phyloP scores from a whole-genome alignment of 2,113 vertebrate genomes.

The Struthio camelus region DNA sequence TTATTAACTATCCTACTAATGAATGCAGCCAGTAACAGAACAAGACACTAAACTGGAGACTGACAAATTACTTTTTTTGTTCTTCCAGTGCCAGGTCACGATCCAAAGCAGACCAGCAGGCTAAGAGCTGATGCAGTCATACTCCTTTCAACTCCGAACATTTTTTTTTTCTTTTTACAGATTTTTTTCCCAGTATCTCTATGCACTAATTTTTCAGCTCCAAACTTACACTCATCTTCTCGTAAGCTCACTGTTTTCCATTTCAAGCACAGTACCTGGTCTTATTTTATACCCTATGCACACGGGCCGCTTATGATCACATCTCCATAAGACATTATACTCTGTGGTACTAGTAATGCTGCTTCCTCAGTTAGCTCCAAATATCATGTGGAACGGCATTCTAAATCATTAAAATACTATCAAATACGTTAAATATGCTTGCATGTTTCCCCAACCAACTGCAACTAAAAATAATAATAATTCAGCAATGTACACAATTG shows the following conservation, averaged over 20 bases:
- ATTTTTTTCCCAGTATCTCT: not conserved
- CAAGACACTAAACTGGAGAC: not conserved
- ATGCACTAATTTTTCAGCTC: not conserved
- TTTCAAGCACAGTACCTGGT: not conserved
- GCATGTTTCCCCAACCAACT: not conserved
- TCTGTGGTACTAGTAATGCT: not conserved
- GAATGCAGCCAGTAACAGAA: not conserved
- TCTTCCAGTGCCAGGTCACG: not conserved
- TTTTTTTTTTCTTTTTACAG: not conserved
- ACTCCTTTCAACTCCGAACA: not conserved
- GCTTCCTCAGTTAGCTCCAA: not conserved
- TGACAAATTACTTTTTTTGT: not conserved
- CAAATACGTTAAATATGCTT: not conserved
- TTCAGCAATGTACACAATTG: not conserved
- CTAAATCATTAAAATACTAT: not conserved
- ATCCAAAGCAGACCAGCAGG: not conserved
- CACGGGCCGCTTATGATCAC: not conserved
- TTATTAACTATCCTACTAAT: not conserved
- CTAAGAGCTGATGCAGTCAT: not conserved
- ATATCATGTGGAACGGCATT: not conserved
- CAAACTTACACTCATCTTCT: not conserved
- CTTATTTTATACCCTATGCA: not conserved
- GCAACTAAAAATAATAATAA: not conserved
- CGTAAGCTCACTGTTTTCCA: not conserved
- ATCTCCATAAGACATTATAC: not conserved